Conservation (phyloP, 2,888 invertebrate genomes). For the Trachelus tabidus region DNA sequence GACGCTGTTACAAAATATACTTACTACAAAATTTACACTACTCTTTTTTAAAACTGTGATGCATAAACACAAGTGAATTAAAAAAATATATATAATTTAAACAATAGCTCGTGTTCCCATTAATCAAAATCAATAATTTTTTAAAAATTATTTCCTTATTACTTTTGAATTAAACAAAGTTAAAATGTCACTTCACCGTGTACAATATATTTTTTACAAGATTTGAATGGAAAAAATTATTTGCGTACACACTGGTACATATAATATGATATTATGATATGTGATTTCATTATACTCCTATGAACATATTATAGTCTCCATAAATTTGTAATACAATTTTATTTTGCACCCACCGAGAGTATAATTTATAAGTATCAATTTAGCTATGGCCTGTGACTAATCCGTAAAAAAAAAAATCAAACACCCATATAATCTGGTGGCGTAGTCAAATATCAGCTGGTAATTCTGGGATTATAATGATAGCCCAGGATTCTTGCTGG, state of each 20-base stretch:
- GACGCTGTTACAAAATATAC: neutral
- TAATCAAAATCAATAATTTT: neutral
- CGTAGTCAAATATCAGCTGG: constrained; percentile 96
- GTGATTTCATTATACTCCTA: too few species aligned
- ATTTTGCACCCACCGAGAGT: neutral
- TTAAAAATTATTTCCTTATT: neutral
- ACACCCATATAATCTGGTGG: constrained; percentile 49
- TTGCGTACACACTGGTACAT: neutral
- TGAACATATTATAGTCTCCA: neutral
- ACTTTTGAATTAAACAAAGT: neutral
- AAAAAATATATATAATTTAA: neutral
- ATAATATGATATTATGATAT: neutral
- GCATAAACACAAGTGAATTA: neutral
- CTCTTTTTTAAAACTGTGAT: neutral
- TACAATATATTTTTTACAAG: neutral
- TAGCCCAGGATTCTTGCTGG: constrained; percentile 88
- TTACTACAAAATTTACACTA: neutral
- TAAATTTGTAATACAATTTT: neutral
- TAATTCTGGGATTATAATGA: constrained; percentile 88
- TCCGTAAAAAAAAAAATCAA: constrained; percentile 41
- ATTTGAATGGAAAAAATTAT: neutral
- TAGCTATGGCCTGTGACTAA: constrained; percentile 60
- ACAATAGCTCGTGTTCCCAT: neutral
- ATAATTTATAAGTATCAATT: constrained; percentile 40
- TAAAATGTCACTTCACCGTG: neutral